A percentile compares a stretch with the other conserved stretches of the same genome.
phyloP scores from a whole-genome alignment of 1,140 invertebrate genomes.

The Bombus breviceps region DNA sequence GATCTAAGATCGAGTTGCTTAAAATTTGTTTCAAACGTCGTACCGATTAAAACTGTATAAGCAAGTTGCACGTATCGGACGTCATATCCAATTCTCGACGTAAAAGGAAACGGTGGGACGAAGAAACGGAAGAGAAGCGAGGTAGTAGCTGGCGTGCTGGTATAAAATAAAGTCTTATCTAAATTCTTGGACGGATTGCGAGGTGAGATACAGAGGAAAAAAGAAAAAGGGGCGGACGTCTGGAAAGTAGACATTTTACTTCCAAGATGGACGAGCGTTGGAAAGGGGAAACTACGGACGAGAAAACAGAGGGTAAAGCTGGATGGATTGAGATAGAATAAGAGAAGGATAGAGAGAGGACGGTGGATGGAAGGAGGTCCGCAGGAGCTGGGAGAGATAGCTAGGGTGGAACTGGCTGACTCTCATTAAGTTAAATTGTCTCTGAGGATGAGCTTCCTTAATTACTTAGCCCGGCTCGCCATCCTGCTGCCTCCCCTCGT shows the following conservation, averaged over 20 bases:
- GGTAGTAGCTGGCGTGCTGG: neutral
- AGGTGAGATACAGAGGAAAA: conserved; percentile 11
- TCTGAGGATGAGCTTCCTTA: conserved; percentile 79
- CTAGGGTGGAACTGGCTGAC: conserved; percentile 70
- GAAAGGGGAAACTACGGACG: neutral
- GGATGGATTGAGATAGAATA: conserved; percentile 22
- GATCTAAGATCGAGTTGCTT: too few relatives aligned
- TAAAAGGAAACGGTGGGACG: too few relatives aligned
- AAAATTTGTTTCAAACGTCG: too few relatives aligned
- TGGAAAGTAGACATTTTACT: conserved; percentile 50
- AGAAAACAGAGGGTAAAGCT: conserved; percentile 27
- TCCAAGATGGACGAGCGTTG: conserved; percentile 39
- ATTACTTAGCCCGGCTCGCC: conserved; percentile 73
- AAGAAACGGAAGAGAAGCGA: neutral
- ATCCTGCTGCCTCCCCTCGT: neutral
- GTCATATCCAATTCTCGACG: too few relatives aligned
- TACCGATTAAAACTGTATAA: too few relatives aligned
- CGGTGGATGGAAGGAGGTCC: conserved; percentile 23
- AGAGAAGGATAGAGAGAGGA: neutral
- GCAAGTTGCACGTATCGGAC: too few relatives aligned
- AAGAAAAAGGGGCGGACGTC: conserved; percentile 26
- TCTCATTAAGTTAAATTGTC: conserved; percentile 82
- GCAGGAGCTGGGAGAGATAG: conserved; percentile 22
- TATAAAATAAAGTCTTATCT: conserved; percentile 43
- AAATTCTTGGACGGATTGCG: conserved; percentile 29